Base-by-base conservation (phyloP, 2,797 vertebrate species). In the Alca torda region DNA sequence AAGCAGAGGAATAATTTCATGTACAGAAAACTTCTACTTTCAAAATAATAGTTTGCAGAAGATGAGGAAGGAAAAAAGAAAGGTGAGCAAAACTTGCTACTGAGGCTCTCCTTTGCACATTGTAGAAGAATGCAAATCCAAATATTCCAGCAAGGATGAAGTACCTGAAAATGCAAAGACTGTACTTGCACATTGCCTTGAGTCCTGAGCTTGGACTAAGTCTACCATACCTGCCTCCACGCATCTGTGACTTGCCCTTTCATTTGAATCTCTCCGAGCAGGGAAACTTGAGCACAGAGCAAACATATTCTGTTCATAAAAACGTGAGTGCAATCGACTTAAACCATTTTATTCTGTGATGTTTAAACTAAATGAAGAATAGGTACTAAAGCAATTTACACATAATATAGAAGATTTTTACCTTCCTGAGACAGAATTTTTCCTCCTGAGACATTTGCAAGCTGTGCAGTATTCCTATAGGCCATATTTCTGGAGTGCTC, bases 201-300 rank as follows among this genome's bases (percentile, higher is more conserved):
- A 83, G n/a, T 73, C 26, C 59, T 61, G 45, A 80, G 28, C 46
- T 68, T 65, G 56, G 16, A 37, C n/a, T 37, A 17, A 79, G 31
- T 72, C 50, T 19, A 37, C 18, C 4, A 1, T 73, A 61, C 64
- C 23, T 80, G 13, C 41, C 11, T 90, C 30, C 39, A 6, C 30
- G 15, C 4, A 45, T 57, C 59, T 69, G 21, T 56, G 64, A 46
- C 31, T 65, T 92, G 37, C 8, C 23, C 31, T 77, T 69, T 10
- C 43, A 45, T 88, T 90, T 69, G 2, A 83, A 41, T 77, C 14
- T 77, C 43, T 77, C 23, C 37, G 65, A 76, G 19, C 7, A 69
- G 23, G 9, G 16, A 77, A 39, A 24, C 0, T 3, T 41, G 23
- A 57, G 13, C 0, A 2, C 17, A n/a, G 3, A 65, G 16, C 30